Evolutionary conservation across 2,888 invertebrate genomes (phyloP).

Genomic region (Dryobota labecula): DNA sequence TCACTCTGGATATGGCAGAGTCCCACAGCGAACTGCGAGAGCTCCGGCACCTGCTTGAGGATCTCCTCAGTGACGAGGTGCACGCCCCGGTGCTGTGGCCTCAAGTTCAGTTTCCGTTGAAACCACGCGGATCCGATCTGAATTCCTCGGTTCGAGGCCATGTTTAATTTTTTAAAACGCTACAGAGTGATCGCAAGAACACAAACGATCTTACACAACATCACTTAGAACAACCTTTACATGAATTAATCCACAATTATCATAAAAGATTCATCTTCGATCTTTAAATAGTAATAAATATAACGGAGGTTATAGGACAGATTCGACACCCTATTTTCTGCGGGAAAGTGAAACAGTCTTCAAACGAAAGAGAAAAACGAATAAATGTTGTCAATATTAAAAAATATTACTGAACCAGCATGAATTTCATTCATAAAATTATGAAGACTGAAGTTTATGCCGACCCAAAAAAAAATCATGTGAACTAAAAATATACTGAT

Average conservation of each 20-base stretch:
- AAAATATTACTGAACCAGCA: constrained; percentile 66
- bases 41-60: constrained; percentile 97
- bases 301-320: constrained; percentile 90
- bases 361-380: constrained; percentile 87
- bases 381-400: constrained; percentile 83
- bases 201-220: constrained; percentile 90
- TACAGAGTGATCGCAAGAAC: constrained; percentile 89
- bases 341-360: constrained; percentile 90
- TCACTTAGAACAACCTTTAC: constrained; percentile 90
- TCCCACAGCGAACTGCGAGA: constrained; percentile 98
- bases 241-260: constrained; percentile 92
- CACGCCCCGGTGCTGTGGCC: constrained; percentile 98
- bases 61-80: constrained; percentile 99
- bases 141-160: constrained; percentile 97
- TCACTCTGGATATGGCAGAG: constrained; percentile 99
- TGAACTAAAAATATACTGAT: neutral
- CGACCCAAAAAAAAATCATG: neutral
- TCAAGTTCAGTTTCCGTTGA: constrained; percentile 98
- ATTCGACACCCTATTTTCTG: constrained; percentile 91
- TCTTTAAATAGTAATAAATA: constrained; percentile 89
- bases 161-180: constrained; percentile 92
- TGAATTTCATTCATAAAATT: constrained; percentile 74
- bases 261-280: constrained; percentile 92
- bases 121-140: constrained; percentile 99
- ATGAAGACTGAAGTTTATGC: constrained; percentile 8